Conservation (phyloP, 2,113 vertebrate species). For the Syngnathus typhle region DNA sequence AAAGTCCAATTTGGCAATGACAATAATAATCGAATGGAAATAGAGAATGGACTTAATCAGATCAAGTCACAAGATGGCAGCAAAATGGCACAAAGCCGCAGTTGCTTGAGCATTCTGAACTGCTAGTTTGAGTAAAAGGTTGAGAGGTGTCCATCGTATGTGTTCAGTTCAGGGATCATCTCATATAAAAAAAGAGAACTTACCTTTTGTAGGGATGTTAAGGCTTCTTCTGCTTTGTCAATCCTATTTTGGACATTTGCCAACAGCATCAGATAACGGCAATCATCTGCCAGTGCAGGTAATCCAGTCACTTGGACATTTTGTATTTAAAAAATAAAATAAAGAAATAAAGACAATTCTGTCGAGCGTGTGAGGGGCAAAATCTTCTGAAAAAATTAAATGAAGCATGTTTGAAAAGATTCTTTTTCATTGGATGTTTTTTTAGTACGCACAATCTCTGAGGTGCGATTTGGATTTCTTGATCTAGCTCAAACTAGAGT, state of each 20-base stretch:
- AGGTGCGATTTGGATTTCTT: background rate
- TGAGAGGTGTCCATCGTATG: background rate
- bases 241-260: conserved; percentile 89
- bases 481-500: background rate
- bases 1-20: background rate
- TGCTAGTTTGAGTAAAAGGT: background rate
- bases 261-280: conserved; percentile 82
- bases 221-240: conserved; percentile 77
- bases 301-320: conserved; percentile 79
- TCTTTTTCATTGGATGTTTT: too few relatives aligned
- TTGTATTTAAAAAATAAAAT: background rate
- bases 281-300: conserved; percentile 81
- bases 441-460: background rate
- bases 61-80: background rate
- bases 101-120: background rate
- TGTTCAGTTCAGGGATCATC: too few relatives aligned
- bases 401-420: too few relatives aligned
- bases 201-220: conserved; percentile 83
- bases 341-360: background rate
- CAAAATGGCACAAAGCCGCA: background rate
- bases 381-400: background rate
- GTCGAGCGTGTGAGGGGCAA: background rate
- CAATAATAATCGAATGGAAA: background rate
- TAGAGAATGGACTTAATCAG: background rate
- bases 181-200: conserved; percentile 25